Evolutionary conservation across 1,140 invertebrate species (phyloP).

Genomic region (Stegodyphus mimosarum): DNA sequence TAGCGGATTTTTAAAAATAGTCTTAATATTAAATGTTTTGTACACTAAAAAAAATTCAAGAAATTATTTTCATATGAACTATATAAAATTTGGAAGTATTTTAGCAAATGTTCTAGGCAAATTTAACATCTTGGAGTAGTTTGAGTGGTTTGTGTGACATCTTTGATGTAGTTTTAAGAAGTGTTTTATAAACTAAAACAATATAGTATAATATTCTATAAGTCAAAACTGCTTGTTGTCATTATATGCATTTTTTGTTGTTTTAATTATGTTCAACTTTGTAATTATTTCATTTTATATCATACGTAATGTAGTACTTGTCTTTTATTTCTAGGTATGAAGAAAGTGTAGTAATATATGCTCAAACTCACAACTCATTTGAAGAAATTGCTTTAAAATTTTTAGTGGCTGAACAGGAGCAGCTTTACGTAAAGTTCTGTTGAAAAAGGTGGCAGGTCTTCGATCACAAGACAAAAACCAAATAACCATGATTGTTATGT

Average conservation of each 20-base stretch:
- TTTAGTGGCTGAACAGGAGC: constrained; percentile 83
- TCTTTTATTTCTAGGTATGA: constrained; percentile 73
- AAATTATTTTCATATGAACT: too few relatives aligned
- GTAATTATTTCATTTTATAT: neutral
- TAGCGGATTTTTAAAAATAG: too few relatives aligned
- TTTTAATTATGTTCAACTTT: neutral
- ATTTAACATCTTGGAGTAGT: too few relatives aligned
- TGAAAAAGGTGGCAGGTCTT: constrained; percentile 70
- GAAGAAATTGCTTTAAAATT: constrained; percentile 95
- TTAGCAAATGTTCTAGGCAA: too few relatives aligned
- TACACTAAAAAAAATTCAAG: too few relatives aligned
- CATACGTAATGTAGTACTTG: neutral
- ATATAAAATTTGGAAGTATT: too few relatives aligned
- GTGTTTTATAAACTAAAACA: too few relatives aligned
- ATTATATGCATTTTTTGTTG: constrained; percentile 6
- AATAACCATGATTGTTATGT: constrained; percentile 90
- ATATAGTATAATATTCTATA: too few relatives aligned
- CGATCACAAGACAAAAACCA: constrained; percentile 74
- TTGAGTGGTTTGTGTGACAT: too few relatives aligned
- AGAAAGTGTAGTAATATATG: constrained; percentile 87
- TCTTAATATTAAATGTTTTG: too few relatives aligned
- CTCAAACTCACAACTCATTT: constrained; percentile 90
- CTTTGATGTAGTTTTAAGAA: too few relatives aligned
- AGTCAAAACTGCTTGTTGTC: neutral
- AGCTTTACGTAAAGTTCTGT: constrained; percentile 87